phyloP scores from a whole-genome alignment of 2,888 invertebrate species.

The Idaea dimidiata region DNA sequence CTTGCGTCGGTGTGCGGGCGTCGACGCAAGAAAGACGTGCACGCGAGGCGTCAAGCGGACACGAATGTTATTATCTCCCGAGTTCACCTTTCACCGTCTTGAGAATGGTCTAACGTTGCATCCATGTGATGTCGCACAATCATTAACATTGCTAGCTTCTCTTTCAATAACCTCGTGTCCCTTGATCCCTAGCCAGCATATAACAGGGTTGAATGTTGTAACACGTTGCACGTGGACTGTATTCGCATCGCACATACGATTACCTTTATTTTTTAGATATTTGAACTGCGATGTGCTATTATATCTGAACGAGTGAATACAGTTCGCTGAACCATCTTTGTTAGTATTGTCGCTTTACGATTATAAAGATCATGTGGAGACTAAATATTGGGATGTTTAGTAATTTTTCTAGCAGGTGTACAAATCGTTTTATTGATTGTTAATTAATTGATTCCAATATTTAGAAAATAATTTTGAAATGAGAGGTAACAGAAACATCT shows the following conservation, averaged over 20 bases:
- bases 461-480: slow-evolving; percentile 65
- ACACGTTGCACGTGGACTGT: slow-evolving; percentile 65
- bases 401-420: slow-evolving; percentile 70
- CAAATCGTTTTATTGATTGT: slow-evolving; percentile 72
- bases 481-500: slow-evolving; percentile 60
- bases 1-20: slow-evolving; percentile 38
- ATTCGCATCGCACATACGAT: slow-evolving; percentile 41
- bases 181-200: slow-evolving; percentile 72
- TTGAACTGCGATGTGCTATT: slow-evolving; percentile 19
- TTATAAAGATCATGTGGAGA: slow-evolving; percentile 60
- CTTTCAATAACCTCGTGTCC: slow-evolving; percentile 73
- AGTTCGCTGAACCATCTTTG: slow-evolving; percentile 49
- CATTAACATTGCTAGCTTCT: slow-evolving; percentile 66
- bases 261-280: slow-evolving; percentile 13
- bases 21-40: slow-evolving; percentile 57
- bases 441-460: slow-evolving; percentile 72
- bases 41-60: slow-evolving; percentile 71
- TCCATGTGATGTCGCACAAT: slow-evolving; percentile 48
- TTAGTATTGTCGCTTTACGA: slow-evolving; percentile 52
- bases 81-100: slow-evolving; percentile 49
- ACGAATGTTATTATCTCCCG: slow-evolving; percentile 61
- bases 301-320: slow-evolving; percentile 44
- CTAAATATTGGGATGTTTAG: slow-evolving; percentile 74
- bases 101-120: slow-evolving; percentile 59
- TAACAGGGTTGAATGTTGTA: slow-evolving; percentile 75